These are phyloP conservation scores for Lasioglossum figueresi DNA, from an alignment of 2,888 invertebrate species.

Conservation along the genomic window DNA sequence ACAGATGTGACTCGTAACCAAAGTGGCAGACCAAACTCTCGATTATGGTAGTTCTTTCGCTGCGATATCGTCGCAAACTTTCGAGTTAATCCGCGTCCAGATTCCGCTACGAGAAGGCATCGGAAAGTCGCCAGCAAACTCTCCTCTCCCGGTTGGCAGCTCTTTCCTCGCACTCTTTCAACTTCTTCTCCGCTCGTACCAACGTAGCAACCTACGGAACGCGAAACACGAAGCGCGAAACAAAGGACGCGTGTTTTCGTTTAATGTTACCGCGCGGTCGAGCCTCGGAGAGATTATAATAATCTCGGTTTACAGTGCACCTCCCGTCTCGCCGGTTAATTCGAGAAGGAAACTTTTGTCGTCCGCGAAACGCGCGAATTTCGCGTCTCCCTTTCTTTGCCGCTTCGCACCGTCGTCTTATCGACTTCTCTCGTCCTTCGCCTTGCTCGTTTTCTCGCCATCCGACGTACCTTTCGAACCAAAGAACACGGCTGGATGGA, in stretches of 20 bases:
- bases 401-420: conserved; percentile 17
- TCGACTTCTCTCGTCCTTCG: conserved; percentile 31
- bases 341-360: conserved; percentile 81
- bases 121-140: conserved; percentile 68
- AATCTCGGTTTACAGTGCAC: conserved; percentile 83
- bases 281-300: conserved; percentile 83
- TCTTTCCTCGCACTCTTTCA: conserved; percentile 35
- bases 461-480: not conserved
- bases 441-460: not conserved
- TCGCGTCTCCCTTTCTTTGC: conserved; percentile 50
- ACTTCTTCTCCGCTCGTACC: conserved; percentile 3
- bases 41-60: conserved; percentile 54
- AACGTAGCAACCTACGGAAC: conserved; percentile 57
- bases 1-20: conserved; percentile 1
- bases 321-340: conserved; percentile 80
- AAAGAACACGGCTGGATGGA: too few relatives aligned
- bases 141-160: conserved; percentile 16
- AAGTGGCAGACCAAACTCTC: conserved; percentile 47
- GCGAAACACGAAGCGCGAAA: conserved; percentile 72
- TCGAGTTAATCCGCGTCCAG: conserved; percentile 65
- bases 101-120: conserved; percentile 60
- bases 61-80: conserved; percentile 66
- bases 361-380: conserved; percentile 74
- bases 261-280: conserved; percentile 82
- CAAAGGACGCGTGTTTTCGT: conserved; percentile 81